Percentiles rank a stretch among this genome's conserved stretches.
phyloP scores from a whole-genome alignment of 2,888 invertebrate genomes.

The Willowsia nigromaculata region DNA sequence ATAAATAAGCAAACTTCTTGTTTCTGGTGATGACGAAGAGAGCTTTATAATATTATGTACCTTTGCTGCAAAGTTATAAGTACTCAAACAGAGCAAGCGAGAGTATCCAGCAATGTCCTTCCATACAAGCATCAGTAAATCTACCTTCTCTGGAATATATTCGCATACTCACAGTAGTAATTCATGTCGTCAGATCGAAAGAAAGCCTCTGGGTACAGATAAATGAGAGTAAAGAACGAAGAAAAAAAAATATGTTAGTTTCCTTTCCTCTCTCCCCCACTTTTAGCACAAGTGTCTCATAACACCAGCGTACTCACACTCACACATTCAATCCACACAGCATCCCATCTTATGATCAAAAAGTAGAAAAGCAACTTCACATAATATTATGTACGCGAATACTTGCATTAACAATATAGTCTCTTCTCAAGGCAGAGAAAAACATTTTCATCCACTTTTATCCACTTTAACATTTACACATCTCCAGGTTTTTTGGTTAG shows the following conservation, averaged over 20 bases:
- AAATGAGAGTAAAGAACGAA: conserved; percentile 51
- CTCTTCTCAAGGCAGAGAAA: neutral
- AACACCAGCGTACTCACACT: neutral
- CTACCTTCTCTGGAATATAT: neutral
- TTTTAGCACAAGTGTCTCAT: neutral
- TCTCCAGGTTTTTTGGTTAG: neutral
- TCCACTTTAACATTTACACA: neutral
- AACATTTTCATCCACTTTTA: neutral
- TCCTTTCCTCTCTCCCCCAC: conserved; percentile 18
- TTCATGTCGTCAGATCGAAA: conserved; percentile 56
- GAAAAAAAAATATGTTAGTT: conserved; percentile 41
- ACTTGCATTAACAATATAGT: neutral
- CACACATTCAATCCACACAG: neutral
- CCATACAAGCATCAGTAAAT: neutral
- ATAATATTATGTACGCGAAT: neutral
- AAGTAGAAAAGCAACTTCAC: conserved; percentile 7
- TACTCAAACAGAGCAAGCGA: neutral
- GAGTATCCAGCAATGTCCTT: neutral
- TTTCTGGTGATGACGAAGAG: neutral
- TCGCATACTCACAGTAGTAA: conserved; percentile 20
- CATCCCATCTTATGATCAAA: conserved; percentile 27
- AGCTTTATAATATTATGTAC: conserved; percentile 10
- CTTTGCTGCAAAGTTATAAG: neutral
- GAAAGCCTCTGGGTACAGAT: conserved; percentile 53
- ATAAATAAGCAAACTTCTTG: conserved; percentile 27